Evolutionary conservation across 2,888 invertebrate genomes (phyloP).

Genomic region (Protonemura montana): DNA sequence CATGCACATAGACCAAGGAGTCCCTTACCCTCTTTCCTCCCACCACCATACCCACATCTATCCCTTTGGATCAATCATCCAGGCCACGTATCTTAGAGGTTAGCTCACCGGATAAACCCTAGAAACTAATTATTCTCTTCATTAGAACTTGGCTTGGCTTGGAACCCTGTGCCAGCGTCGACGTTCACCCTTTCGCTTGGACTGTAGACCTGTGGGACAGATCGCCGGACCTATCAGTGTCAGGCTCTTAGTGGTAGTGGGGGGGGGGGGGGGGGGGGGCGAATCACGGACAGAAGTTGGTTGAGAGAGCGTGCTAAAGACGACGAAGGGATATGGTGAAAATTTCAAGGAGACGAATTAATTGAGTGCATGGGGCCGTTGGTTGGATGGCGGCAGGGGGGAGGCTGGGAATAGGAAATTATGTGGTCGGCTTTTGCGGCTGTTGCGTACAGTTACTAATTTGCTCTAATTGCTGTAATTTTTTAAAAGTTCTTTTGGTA

Average conservation of each 20-base stretch:
- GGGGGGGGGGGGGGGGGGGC: constrained; percentile 17
- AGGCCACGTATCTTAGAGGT: constrained; percentile 10
- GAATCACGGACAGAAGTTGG: constrained; percentile 18
- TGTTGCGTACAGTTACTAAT: background rate
- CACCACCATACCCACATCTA: background rate
- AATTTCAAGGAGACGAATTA: constrained; percentile 21
- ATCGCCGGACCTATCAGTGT: constrained; percentile 10
- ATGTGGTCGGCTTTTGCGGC: background rate
- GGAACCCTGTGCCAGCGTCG: background rate
- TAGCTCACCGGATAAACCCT: constrained; percentile 17
- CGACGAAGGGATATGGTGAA: constrained; percentile 13
- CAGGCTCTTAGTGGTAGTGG: background rate
- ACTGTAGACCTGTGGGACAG: background rate
- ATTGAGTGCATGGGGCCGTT: background rate
- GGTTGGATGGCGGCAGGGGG: no score
- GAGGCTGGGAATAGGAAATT: background rate
- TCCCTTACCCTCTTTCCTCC: no score
- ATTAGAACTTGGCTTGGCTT: constrained; percentile 39
- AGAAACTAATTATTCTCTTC: constrained; percentile 41
- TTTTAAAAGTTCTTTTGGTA: background rate
- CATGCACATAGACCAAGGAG: background rate
- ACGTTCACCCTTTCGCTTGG: background rate
- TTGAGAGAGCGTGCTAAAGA: background rate
- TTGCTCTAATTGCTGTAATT: background rate
- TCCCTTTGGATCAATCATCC: constrained; percentile 14